Evolutionary conservation across 2,888 invertebrate genomes (phyloP).

Genomic region (Ceramica pisi): DNA sequence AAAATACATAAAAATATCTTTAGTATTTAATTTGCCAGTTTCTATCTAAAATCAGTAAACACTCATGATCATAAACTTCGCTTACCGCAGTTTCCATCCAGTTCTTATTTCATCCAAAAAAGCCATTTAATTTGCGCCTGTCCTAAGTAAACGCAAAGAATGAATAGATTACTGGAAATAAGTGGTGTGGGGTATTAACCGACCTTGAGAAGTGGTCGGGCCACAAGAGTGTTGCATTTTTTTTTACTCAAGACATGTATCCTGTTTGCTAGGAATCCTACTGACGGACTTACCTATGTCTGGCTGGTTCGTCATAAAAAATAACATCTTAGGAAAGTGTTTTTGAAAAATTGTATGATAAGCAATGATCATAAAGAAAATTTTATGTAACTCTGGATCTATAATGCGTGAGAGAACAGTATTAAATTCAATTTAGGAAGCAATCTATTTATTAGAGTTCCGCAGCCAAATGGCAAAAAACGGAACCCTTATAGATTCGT

Average conservation of each 20-base stretch:
- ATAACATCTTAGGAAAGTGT: slow-evolving; percentile 21
- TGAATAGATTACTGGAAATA: slow-evolving; percentile 68
- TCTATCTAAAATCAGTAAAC: slow-evolving; percentile 33
- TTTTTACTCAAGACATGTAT: slow-evolving; percentile 46
- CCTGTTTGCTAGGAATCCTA: slow-evolving; percentile 55
- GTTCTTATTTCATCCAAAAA: slow-evolving; percentile 46
- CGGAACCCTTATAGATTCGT: too few species aligned
- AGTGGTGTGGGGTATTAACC: slow-evolving; percentile 67
- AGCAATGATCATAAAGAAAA: slow-evolving; percentile 14
- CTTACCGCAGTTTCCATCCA: slow-evolving; percentile 1
- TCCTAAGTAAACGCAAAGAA: slow-evolving; percentile 63
- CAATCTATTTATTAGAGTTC: slow-evolving; percentile 5
- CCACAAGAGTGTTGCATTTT: slow-evolving; percentile 48
- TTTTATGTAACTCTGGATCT: slow-evolving; percentile 13
- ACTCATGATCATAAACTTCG: slow-evolving; percentile 43
- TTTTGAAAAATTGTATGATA: too few species aligned
- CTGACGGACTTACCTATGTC: slow-evolving; percentile 50
- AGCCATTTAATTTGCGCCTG: slow-evolving; percentile 52
- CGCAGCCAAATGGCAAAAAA: too few species aligned
- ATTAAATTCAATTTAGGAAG: slow-evolving; percentile 2
- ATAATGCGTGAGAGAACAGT: background rate
- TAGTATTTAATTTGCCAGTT: background rate
- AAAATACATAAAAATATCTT: background rate
- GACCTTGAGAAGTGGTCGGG: slow-evolving; percentile 67
- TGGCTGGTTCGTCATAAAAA: slow-evolving; percentile 31